Evolutionary conservation across 2,888 invertebrate genomes (phyloP), one percentile per base, ranked within the genome.

Genomic region (Darwinula stevensoni): DNA sequence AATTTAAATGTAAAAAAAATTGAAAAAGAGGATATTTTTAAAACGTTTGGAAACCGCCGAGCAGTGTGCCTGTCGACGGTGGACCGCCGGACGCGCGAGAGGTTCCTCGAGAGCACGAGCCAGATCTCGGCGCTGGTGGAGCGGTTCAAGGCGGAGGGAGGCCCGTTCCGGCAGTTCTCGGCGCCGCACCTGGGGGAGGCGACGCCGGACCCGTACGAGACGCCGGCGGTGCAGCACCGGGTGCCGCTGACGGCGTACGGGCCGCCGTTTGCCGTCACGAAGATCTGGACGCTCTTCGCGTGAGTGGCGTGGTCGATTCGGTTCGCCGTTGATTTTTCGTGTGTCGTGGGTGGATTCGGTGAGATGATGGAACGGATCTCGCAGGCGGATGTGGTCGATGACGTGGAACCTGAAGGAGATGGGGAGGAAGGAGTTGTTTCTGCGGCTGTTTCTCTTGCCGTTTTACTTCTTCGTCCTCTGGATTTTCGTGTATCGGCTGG

Each of bases 61-160:
- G n/a, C 46, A 72, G 72, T 74, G 32, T 71, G 72, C 40, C 48
- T 74, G 30, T 67, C 70, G 2, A 72, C 73, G 1, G 67, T 73
- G 4, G 72, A 73, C 47, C 57, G 70, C 11, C 58, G 72, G 30
- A 82, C 84, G 1, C 62, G 84, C 11, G 86, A 88, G 46, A 62
- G 84, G 15, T 88, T 91, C 46, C 58, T 80, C 28, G 82, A 86
- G 47, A 88, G 86, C 2, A 82, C 80, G 47, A 75, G 76, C 42
- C 84, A 84, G 52, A 86, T 88, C 40, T 70, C 76, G 3, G 73
- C 76, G 0, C 52, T 88, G 12, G 82, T 86, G 0, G 82, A 84
- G 42, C 73, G 82, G 44, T 86, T 84, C 50, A 75, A 76, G 45
- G 52, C 71, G 17, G 82, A 84, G 51, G 80, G 80, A 0, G 67